Evolutionary conservation across 2,888 invertebrate species (phyloP).

Genomic region (Plusia festucae): DNA sequence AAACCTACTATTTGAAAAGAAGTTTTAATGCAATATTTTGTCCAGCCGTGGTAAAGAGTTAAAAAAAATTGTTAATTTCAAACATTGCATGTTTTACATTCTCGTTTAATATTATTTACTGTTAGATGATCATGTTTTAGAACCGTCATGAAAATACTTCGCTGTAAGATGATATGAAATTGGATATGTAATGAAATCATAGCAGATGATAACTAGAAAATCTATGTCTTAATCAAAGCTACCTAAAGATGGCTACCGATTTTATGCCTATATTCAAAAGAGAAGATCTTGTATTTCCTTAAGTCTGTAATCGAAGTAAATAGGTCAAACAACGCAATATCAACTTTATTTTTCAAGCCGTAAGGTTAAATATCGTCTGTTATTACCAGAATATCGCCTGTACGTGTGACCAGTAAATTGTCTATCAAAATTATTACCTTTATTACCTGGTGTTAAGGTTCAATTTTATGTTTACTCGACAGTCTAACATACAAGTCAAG

Average conservation of each 20-base stretch:
- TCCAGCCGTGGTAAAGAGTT: neutral
- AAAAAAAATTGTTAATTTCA: no score
- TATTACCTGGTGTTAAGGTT: neutral
- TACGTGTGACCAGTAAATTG: neutral
- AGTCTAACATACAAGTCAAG: neutral
- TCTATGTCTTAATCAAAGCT: neutral
- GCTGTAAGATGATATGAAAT: no score
- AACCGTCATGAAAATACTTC: no score
- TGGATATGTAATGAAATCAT: neutral
- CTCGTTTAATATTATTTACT: no score
- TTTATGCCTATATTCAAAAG: constrained; percentile 1
- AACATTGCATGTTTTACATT: no score
- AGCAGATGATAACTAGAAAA: neutral
- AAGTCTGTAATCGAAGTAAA: neutral
- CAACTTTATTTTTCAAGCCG: neutral
- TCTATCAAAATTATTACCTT: neutral
- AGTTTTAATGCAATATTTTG: neutral
- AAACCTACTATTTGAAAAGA: neutral
- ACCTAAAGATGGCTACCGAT: constrained; percentile 2
- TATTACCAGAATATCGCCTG: neutral
- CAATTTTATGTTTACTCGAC: neutral
- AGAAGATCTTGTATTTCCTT: constrained; percentile 1
- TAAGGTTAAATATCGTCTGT: neutral
- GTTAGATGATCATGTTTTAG: no score
- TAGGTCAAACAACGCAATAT: neutral